Base-by-base conservation (phyloP, 2,113 vertebrate species). In the Panthera tigris region DNA sequence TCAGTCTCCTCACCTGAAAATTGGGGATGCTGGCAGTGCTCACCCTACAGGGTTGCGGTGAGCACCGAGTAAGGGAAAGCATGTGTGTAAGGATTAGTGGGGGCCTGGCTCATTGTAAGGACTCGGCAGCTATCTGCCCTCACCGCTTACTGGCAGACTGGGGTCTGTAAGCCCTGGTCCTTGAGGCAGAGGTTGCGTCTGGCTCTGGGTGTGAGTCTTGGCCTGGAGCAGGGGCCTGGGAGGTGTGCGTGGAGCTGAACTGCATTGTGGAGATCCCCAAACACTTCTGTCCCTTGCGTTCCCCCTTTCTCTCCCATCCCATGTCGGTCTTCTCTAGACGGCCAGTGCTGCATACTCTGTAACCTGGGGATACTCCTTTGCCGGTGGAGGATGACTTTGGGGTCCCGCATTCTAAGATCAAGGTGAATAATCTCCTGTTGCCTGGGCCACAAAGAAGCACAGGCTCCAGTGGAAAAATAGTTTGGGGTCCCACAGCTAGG, bases 1-100 rank as follows among this genome's bases (percentile, higher is more conserved):
- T 91, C 61, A 45, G 84, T 57, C 83, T 95, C 33, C 19, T 55
- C 13, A 3, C 50, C 88, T 97, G 45, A 57, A 69, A 73, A 84
- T 45, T n/a, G 74, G 84, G 55, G 11, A 1, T 41, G 8, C 27
- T 48, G 71, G 23, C 61, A 8, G 68, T 21, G 9, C 15, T 69
- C 5, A 1, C 29, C 29, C 39, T 10, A 1, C 25, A 14, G 16
- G 2, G 63, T 50, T 52, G 31, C 39, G 2, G 29, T 63, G 81
- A 86, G 13, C 63, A 14, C 39, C 19, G 36, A 33, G 4, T 39
- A 19, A 33, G 74, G 39, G n/a, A 78, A 82, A 36, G 15, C 15
- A 2, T 1, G 23, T 23, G 14, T 15, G 16, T 55, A 29, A 81
- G 15, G 45, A 39, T 52, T 50, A 8, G 36, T 36, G 0, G 0